Evolutionary conservation across 2,797 vertebrate genomes (phyloP).

Genomic region (Protonibea diacanthus): DNA sequence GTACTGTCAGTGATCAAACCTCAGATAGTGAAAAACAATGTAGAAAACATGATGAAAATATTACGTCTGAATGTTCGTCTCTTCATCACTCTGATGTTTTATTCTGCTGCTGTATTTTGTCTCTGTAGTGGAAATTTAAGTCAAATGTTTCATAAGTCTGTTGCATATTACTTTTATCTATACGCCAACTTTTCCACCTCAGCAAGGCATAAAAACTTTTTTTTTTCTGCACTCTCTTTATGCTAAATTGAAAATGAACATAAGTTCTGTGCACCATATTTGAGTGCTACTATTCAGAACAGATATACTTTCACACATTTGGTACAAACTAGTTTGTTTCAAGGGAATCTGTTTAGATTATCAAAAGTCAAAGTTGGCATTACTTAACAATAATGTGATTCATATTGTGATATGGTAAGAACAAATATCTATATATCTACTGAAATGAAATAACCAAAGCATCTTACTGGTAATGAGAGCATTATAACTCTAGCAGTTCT

Average conservation of each 20-base stretch:
- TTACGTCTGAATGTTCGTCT: too few relatives aligned
- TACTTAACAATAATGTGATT: background rate
- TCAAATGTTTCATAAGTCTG: too few relatives aligned
- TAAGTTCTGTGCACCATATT: background rate
- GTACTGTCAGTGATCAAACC: too few relatives aligned
- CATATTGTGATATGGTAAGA: background rate
- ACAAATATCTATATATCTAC: background rate
- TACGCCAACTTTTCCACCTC: background rate
- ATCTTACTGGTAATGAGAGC: constrained; percentile 3
- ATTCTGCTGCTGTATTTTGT: too few relatives aligned
- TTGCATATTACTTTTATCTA: background rate
- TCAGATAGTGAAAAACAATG: too few relatives aligned
- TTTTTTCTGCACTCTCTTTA: background rate
- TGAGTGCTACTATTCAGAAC: background rate
- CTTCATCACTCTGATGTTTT: too few relatives aligned
- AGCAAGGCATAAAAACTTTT: background rate
- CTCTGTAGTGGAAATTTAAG: too few relatives aligned
- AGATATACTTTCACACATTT: background rate
- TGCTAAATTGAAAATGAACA: background rate
- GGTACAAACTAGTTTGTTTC: background rate
- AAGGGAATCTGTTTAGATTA: background rate
- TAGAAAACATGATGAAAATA: too few relatives aligned
- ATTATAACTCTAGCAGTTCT: constrained; percentile 8
- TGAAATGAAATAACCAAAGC: constrained; percentile 11
- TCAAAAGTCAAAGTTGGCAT: constrained; percentile 1